Evolutionary conservation across 1,140 invertebrate genomes (phyloP).

Genomic region (Dreissena rostriformis): DNA sequence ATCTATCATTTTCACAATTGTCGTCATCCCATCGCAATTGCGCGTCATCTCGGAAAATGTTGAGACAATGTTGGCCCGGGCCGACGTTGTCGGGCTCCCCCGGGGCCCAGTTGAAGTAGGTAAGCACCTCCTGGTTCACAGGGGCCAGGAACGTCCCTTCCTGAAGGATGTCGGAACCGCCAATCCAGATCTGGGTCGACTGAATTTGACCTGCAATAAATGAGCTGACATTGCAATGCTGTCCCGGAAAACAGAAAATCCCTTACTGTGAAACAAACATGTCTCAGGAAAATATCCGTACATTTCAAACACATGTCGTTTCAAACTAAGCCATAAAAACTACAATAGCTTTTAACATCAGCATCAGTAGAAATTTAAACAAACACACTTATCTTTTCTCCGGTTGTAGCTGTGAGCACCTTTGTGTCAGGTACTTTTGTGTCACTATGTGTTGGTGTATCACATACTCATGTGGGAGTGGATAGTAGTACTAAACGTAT

Average conservation of each 20-base stretch:
- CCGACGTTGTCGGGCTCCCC: conserved; percentile 36
- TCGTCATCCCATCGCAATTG: conserved; percentile 38
- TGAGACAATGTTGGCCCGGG: conserved; percentile 41
- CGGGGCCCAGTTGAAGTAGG: conserved; percentile 45
- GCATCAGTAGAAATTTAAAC: no score
- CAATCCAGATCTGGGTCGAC: conserved; percentile 44
- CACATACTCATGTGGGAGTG: no score
- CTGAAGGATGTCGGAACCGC: conserved; percentile 34
- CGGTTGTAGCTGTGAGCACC: no score
- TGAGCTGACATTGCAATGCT: background rate
- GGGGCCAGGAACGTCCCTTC: conserved; percentile 33
- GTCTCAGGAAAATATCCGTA: background rate
- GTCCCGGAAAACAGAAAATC: no score
- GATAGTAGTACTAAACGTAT: no score
- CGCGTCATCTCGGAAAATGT: conserved; percentile 19
- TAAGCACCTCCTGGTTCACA: background rate
- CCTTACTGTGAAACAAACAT: no score
- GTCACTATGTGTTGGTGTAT: no score
- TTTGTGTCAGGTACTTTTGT: no score
- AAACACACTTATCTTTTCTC: no score
- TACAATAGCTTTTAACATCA: background rate
- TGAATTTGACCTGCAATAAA: conserved; percentile 17
- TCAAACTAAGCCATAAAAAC: background rate
- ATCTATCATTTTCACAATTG: conserved; percentile 24
- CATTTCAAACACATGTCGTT: background rate